Conservation (phyloP, 1,140 invertebrate species). For the Artemia franciscana region DNA sequence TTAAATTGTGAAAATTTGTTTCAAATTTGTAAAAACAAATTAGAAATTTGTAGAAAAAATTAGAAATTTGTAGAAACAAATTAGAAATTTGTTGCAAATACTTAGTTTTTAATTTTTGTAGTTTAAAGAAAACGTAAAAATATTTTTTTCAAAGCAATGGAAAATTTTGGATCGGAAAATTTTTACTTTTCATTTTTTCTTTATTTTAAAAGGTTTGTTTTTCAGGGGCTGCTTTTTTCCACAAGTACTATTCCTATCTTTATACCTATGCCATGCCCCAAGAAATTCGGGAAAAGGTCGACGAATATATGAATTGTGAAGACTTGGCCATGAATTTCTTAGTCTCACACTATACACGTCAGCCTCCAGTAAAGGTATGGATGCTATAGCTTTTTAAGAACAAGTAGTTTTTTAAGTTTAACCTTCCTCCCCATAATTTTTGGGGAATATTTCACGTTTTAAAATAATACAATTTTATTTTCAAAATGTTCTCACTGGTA, state of each 20-base stretch:
- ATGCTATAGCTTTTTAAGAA: too few species aligned
- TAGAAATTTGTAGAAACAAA: too few species aligned
- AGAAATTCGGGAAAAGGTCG: slow-evolving; percentile 84
- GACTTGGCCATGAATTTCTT: slow-evolving; percentile 99
- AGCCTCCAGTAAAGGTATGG: slow-evolving; percentile 86
- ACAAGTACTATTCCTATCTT: slow-evolving; percentile 87
- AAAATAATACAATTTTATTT: background rate
- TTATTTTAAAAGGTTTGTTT: slow-evolving; percentile 3
- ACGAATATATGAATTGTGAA: slow-evolving; percentile 98
- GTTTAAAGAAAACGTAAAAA: too few species aligned
- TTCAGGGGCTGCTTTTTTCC: slow-evolving; percentile 68
- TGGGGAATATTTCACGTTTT: background rate
- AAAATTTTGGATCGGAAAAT: too few species aligned
- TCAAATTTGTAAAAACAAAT: too few species aligned
- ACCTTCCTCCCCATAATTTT: slow-evolving; percentile 2
- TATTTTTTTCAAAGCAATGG: too few species aligned
- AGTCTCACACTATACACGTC: slow-evolving; percentile 82
- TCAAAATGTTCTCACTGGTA: too few species aligned
- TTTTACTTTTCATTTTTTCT: too few species aligned
- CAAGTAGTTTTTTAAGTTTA: slow-evolving; percentile 5
- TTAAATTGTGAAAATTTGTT: too few species aligned
- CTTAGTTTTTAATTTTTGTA: too few species aligned
- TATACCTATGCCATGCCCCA: slow-evolving; percentile 80
- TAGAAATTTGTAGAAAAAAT: too few species aligned
- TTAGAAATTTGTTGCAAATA: too few species aligned